These are phyloP conservation scores for Odocoileus hemionus DNA, from an alignment of 2,113 vertebrate species.

Conservation along the genomic window DNA sequence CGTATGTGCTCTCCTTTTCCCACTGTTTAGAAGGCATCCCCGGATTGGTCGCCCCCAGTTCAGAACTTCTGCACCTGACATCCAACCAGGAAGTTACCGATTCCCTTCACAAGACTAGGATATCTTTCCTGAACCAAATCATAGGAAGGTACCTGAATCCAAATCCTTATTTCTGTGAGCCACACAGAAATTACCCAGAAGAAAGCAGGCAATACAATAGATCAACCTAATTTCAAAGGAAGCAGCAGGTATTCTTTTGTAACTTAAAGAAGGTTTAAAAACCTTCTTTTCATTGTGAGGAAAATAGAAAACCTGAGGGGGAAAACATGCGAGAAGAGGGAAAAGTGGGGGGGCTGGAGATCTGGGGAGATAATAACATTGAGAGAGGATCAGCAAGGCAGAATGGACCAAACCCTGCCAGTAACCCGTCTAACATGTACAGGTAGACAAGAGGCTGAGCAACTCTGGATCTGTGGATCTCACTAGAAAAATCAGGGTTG, in stretches of 20 bases:
- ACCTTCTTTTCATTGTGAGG: not conserved
- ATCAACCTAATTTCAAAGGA: not conserved
- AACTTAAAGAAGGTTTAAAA: not conserved
- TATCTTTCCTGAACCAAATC: slow-evolving; percentile 5
- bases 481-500: not conserved
- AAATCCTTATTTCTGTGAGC: not conserved
- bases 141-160: not conserved
- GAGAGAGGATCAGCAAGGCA: not conserved
- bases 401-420: not conserved
- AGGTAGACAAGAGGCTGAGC: not conserved
- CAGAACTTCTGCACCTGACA: not conserved
- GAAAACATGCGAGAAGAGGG: not conserved
- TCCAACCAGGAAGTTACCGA: not conserved
- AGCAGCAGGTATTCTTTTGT: not conserved
- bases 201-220: not conserved
- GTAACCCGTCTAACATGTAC: not conserved
- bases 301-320: not conserved
- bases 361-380: not conserved
- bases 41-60: not conserved
- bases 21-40: not conserved
- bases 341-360: not conserved
- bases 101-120: not conserved
- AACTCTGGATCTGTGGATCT: not conserved
- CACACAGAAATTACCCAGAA: not conserved
- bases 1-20: too few relatives aligned